phyloP scores from a whole-genome alignment of 2,113 vertebrate species.

The Podocnemis expansa region DNA sequence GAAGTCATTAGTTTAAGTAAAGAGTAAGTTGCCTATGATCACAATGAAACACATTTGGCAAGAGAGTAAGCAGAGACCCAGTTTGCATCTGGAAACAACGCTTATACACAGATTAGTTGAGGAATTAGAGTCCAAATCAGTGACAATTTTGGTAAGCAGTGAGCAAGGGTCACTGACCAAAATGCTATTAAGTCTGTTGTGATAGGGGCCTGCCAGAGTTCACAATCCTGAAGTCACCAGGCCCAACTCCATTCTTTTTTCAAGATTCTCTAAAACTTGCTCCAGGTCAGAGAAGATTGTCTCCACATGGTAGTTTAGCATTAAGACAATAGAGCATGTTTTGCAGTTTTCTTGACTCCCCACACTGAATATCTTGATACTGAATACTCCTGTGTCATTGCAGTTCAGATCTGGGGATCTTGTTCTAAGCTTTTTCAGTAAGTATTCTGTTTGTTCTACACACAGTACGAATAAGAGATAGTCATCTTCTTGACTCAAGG shows the following conservation, averaged over 20 bases:
- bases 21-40: background rate
- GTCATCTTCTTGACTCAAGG: background rate
- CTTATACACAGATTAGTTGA: rapidly evolving
- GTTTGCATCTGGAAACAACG: rapidly evolving
- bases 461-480: background rate
- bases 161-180: background rate
- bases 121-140: background rate
- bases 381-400: background rate
- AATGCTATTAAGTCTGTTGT: background rate
- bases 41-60: background rate
- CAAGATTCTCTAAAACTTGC: background rate
- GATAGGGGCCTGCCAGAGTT: background rate
- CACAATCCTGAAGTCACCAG: background rate
- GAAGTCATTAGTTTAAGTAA: background rate
- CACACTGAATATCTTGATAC: background rate
- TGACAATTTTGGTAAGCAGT: background rate
- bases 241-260: background rate
- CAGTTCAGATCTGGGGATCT: background rate
- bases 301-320: background rate
- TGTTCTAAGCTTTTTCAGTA: background rate
- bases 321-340: background rate
- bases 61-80: background rate
- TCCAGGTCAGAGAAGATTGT: background rate
- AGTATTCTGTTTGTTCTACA: background rate
- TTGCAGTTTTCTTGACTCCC: background rate